Evolutionary conservation across 2,113 vertebrate species (phyloP).

Genomic region (Plectropomus leopardus): DNA sequence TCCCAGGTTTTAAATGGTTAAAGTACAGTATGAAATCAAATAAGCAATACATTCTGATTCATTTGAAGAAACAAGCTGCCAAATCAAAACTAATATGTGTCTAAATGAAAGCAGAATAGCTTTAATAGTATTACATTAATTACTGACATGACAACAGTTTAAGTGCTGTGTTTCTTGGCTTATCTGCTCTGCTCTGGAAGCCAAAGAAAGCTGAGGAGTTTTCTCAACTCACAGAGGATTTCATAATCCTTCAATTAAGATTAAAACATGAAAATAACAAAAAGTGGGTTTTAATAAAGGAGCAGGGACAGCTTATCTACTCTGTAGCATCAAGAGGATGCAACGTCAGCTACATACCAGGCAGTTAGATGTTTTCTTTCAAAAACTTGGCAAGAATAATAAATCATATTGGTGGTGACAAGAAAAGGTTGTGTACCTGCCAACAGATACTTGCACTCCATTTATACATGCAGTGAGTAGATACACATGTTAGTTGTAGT

Average conservation of each 20-base stretch:
- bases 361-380: not conserved
- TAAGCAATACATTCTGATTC: not conserved
- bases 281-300: not conserved
- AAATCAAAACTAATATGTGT: not conserved
- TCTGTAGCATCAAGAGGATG: not conserved
- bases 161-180: not conserved
- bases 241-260: slow-evolving; percentile 39
- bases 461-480: not conserved
- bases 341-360: not conserved
- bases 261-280: slow-evolving; percentile 16
- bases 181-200: not conserved
- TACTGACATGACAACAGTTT: not conserved
- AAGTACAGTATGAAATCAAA: not conserved
- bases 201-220: not conserved
- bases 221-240: slow-evolving; percentile 5
- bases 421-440: not conserved
- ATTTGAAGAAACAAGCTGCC: not conserved
- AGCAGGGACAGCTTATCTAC: not conserved
- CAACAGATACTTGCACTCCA: not conserved
- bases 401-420: not conserved
- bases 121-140: not conserved
- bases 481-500: not conserved
- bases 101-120: not conserved
- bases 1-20: too few relatives aligned
- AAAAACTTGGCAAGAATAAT: slow-evolving; percentile 8